These are phyloP conservation scores for Oophaga sylvatica DNA, from an alignment of 2,797 vertebrate species.

Conservation along the genomic window DNA sequence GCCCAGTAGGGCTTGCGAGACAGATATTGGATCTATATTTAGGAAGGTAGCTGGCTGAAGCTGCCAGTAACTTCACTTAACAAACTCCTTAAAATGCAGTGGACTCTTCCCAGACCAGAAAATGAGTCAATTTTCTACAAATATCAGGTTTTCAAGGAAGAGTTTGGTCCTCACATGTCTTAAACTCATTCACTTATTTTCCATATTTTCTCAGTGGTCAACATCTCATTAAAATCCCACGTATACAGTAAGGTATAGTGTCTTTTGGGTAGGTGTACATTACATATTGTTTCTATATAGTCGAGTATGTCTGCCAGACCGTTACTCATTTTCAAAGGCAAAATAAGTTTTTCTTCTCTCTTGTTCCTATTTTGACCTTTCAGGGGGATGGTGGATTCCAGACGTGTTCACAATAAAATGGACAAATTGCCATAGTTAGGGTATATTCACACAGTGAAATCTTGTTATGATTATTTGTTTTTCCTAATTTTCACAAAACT, in stretches of 20 bases:
- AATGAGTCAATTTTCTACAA: neutral
- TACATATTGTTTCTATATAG: neutral
- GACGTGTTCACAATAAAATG: neutral
- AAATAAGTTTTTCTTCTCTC: neutral
- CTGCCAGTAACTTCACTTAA: conserved; percentile 12
- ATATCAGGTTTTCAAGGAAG: neutral
- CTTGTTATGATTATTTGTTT: too few species aligned
- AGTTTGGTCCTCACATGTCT: neutral
- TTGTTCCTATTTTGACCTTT: neutral
- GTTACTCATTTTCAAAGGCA: too few species aligned
- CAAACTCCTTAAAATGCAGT: neutral
- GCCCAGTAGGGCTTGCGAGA: neutral
- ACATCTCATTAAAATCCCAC: neutral
- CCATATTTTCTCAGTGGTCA: neutral
- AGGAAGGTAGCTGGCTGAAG: conserved; percentile 25
- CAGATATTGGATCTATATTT: conserved; percentile 40
- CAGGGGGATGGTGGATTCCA: neutral
- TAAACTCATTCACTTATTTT: neutral
- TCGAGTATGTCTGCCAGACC: neutral
- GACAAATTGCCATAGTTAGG: too few species aligned
- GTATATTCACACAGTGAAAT: too few species aligned
- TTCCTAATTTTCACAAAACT: too few species aligned
- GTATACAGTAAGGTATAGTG: neutral
- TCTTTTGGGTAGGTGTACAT: neutral
- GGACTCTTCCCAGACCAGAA: neutral